Evolutionary conservation across 2,113 vertebrate species (phyloP).

Genomic region (Eolophus roseicapilla): DNA sequence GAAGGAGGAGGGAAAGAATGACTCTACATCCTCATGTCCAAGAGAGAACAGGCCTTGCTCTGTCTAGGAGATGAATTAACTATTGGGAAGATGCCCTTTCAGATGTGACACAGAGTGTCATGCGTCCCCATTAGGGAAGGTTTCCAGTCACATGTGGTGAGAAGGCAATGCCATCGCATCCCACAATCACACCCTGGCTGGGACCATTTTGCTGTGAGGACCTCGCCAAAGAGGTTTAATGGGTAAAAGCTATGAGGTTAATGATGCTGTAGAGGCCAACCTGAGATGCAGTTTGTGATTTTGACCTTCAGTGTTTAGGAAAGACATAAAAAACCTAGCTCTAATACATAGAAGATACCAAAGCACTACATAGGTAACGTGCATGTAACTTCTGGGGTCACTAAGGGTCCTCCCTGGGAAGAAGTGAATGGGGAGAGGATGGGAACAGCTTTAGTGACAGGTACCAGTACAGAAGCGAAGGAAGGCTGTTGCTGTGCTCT

Average conservation of each 20-base stretch:
- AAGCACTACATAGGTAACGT: neutral
- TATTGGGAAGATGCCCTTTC: neutral
- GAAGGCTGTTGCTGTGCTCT: neutral
- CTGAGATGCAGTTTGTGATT: neutral
- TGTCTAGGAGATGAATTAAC: neutral
- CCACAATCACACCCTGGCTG: rapidly evolving
- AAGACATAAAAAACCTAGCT: neutral
- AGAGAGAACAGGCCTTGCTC: neutral
- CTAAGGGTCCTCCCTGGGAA: neutral
- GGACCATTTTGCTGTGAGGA: neutral
- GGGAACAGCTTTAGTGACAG: neutral
- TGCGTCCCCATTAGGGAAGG: neutral
- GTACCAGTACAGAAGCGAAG: neutral
- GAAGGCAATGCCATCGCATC: neutral
- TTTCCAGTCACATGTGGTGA: rapidly evolving
- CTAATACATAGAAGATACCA: neutral
- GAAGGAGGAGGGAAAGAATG: no score
- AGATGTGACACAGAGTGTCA: neutral
- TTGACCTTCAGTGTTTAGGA: neutral
- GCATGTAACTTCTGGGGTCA: neutral
- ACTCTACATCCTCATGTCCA: neutral
- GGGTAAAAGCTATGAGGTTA: neutral
- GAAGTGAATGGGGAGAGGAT: neutral
- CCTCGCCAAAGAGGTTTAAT: neutral
- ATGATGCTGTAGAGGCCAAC: neutral